Conservation (phyloP, 1,140 invertebrate genomes). For the Camponotus vicinus region DNA sequence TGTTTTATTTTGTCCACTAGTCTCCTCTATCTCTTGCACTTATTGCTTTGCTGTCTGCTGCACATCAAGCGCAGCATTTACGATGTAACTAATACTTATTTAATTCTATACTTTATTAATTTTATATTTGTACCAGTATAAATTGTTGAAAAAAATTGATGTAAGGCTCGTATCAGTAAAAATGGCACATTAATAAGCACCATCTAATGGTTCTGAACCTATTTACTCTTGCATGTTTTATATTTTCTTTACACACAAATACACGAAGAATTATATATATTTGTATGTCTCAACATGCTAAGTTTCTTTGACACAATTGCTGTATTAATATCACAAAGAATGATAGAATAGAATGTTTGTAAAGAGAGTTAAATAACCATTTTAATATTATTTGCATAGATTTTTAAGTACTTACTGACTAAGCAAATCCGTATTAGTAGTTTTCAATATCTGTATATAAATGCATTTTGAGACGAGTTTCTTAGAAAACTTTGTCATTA, state of each 20-base stretch:
- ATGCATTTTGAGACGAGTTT: slow-evolving; percentile 98
- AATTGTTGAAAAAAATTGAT: slow-evolving; percentile 33
- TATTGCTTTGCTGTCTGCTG: too few relatives aligned
- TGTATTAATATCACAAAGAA: neutral
- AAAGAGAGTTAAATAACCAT: neutral
- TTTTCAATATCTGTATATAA: slow-evolving; percentile 97
- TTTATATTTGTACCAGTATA: too few relatives aligned
- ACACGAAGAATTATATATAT: slow-evolving; percentile 66
- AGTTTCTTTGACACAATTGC: slow-evolving; percentile 10
- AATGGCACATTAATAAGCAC: slow-evolving; percentile 66
- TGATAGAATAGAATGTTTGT: neutral
- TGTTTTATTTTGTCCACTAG: too few relatives aligned
- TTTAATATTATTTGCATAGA: slow-evolving; percentile 31
- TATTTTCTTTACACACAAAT: slow-evolving; percentile 62
- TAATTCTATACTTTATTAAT: too few relatives aligned
- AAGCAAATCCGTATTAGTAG: slow-evolving; percentile 93
- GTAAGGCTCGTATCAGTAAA: slow-evolving; percentile 80
- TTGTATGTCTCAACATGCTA: slow-evolving; percentile 73
- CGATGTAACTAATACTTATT: too few relatives aligned
- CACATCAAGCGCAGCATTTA: too few relatives aligned
- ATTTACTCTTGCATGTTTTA: slow-evolving; percentile 77
- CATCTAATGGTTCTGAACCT: slow-evolving; percentile 80
- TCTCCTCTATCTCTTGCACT: too few relatives aligned
- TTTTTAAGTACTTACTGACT: slow-evolving; percentile 89
- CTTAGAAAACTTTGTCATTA: slow-evolving; percentile 98